Base-by-base conservation (phyloP, 2,797 vertebrate species). In the Megaceryle alcyon region DNA sequence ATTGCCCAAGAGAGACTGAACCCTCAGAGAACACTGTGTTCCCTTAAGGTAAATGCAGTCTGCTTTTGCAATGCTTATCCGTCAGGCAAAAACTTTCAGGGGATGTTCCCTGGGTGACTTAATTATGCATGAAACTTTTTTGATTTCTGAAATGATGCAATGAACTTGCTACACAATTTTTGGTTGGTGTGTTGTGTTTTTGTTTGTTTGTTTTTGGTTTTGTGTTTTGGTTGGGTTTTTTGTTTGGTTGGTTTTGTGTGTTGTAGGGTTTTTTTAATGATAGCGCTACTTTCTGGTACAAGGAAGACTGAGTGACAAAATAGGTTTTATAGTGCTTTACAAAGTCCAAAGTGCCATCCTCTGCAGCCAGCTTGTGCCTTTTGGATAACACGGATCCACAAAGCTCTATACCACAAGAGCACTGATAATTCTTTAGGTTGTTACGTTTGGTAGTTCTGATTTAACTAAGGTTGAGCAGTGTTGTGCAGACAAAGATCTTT, bases 31-130 rank as follows among this genome's bases (percentile, higher is more conserved):
- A 90, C 73, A 86, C 68, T 7, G 0, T 29, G 41, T 89, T 80
- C 93, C 84, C 51, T 65, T n/a, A 95, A 97, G 96, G 98, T 98
- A 98, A 98, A 96, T 0, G 4, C 54, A 56, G 11, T 33, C 39
- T 44, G 56, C 68, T 96, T 93, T 71, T 92, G 92, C 93, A 89
- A 86, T 25, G 20, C 54, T 68, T 7, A 14, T 95, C 64, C 96
- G 53, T 69, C 43, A 48, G 82, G 87, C 92, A 92, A 44, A 66
- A 75, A 44, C 46, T 5, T 23, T 64, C 23, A 12, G 31, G 89
- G 77, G 64, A 53, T 53, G 70, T 95, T 93, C 83, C 79, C 59
- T 63, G 35, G 3, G 6, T 21, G 29, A 23, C 57, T 53, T 83
- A 88, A 59, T 86, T 57, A 29, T 61, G 43, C 41, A 41, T 15